phyloP scores from a whole-genome alignment of 2,888 invertebrate genomes.

The Temnothorax ravouxi region DNA sequence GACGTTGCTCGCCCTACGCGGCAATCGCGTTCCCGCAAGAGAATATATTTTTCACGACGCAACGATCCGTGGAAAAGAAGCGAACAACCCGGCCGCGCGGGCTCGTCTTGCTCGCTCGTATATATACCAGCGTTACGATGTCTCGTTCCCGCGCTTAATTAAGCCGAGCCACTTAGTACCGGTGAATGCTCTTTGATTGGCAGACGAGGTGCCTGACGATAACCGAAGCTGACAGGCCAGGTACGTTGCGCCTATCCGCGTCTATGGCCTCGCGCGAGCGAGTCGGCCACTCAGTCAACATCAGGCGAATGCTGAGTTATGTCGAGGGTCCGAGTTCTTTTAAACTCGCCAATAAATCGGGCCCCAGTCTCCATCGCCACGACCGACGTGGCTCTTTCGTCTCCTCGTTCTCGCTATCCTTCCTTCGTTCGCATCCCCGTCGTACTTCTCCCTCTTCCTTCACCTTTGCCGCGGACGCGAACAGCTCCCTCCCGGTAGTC shows the following conservation, averaged over 20 bases:
- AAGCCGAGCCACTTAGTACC: slow-evolving; percentile 81
- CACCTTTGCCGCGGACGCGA: slow-evolving; percentile 20
- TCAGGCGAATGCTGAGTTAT: slow-evolving; percentile 82
- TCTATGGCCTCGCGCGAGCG: slow-evolving; percentile 69
- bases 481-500: slow-evolving; percentile 36
- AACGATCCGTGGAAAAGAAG: slow-evolving; percentile 54
- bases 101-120: slow-evolving; percentile 48
- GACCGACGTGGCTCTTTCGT: slow-evolving; percentile 68
- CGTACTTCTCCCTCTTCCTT: slow-evolving; percentile 32
- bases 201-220: slow-evolving; percentile 77
- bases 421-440: slow-evolving; percentile 22
- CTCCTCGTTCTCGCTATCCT: slow-evolving; percentile 46
- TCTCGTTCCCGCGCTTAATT: slow-evolving; percentile 79
- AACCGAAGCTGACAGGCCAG: slow-evolving; percentile 65
- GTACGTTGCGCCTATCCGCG: slow-evolving; percentile 73
- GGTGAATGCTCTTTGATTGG: slow-evolving; percentile 83
- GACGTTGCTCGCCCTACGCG: slow-evolving; percentile 52
- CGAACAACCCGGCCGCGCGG: slow-evolving; percentile 8
- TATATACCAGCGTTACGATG: slow-evolving; percentile 27
- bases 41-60: slow-evolving; percentile 67
- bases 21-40: slow-evolving; percentile 11
- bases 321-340: slow-evolving; percentile 82
- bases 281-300: slow-evolving; percentile 82
- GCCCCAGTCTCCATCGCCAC: slow-evolving; percentile 67
- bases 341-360: slow-evolving; percentile 83